Evolutionary conservation across 2,797 vertebrate species (phyloP).

Genomic region (Holocentrus rufus): DNA sequence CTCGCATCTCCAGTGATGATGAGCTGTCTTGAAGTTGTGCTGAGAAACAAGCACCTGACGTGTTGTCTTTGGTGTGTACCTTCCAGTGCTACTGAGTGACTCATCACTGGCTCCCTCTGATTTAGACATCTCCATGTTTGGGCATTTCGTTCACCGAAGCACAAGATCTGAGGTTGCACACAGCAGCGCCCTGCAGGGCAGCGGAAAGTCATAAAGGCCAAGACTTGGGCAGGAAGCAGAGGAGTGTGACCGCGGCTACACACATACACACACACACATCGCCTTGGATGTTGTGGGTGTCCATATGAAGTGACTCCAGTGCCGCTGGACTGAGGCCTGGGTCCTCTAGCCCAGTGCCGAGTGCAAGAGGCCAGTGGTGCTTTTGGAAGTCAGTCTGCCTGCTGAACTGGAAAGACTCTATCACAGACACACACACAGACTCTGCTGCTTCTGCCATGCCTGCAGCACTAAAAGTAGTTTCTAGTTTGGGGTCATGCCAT

Average conservation of each 20-base stretch:
- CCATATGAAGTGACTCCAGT: slow-evolving; percentile 41
- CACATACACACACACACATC: slow-evolving; percentile 21
- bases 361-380: slow-evolving; percentile 23
- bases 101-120: slow-evolving; percentile 47
- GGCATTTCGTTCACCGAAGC: slow-evolving; percentile 32
- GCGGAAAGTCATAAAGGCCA: slow-evolving; percentile 10
- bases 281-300: slow-evolving; percentile 9
- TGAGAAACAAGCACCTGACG: slow-evolving; percentile 20
- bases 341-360: background rate
- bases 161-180: slow-evolving; percentile 23
- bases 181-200: slow-evolving; percentile 10
- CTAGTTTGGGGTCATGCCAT: background rate
- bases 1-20: slow-evolving; percentile 20
- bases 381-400: slow-evolving; percentile 15
- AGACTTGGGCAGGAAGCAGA: background rate
- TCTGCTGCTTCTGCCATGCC: background rate
- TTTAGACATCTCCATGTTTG: slow-evolving; percentile 33
- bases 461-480: background rate
- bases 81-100: slow-evolving; percentile 22
- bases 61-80: slow-evolving; percentile 43
- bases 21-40: slow-evolving; percentile 32
- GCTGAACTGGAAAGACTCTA: slow-evolving; percentile 4
- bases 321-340: slow-evolving; percentile 36
- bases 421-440: slow-evolving; percentile 30
- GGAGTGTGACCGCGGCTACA: slow-evolving; percentile 9